Conservation (phyloP, 2,888 invertebrate genomes). For the Heteropelma amictum region DNA sequence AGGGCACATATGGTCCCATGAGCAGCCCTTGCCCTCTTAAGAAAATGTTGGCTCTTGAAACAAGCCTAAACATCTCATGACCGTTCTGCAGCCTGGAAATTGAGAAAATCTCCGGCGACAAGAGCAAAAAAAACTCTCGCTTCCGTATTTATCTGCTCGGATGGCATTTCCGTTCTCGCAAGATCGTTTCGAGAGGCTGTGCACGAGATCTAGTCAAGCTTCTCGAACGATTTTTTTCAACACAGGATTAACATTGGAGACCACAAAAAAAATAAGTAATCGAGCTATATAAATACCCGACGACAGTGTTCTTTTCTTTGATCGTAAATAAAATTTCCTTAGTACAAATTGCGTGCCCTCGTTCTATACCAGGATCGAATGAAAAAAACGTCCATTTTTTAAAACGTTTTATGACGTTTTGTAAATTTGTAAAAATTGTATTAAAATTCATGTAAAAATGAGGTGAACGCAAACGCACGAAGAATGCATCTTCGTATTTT, state of each 20-base stretch:
- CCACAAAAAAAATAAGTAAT: neutral
- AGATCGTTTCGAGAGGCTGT: neutral
- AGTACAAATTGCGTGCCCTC: too few species aligned
- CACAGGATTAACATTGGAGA: neutral
- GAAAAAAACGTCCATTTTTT: too few species aligned
- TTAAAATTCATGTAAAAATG: too few species aligned
- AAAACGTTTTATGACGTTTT: too few species aligned
- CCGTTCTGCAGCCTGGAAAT: conserved; percentile 2
- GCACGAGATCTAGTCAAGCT: neutral
- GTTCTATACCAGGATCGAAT: too few species aligned
- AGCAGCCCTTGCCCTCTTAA: conserved; percentile 3
- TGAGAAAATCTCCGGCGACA: neutral
- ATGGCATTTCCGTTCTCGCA: conserved; percentile 13
- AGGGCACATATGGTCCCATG: conserved; percentile 34
- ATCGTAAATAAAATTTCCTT: too few species aligned
- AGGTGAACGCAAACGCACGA: too few species aligned
- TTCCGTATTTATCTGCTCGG: conserved; percentile 38
- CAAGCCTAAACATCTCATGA: neutral
- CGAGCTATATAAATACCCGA: too few species aligned
- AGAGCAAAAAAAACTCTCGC: neutral
- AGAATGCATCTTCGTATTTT: too few species aligned
- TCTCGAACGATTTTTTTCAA: neutral
- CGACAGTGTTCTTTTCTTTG: too few species aligned
- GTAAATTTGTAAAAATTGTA: too few species aligned
- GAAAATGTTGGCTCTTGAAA: neutral